Evolutionary conservation across 1,140 invertebrate genomes (phyloP).

Genomic region (Glomeris maerens): DNA sequence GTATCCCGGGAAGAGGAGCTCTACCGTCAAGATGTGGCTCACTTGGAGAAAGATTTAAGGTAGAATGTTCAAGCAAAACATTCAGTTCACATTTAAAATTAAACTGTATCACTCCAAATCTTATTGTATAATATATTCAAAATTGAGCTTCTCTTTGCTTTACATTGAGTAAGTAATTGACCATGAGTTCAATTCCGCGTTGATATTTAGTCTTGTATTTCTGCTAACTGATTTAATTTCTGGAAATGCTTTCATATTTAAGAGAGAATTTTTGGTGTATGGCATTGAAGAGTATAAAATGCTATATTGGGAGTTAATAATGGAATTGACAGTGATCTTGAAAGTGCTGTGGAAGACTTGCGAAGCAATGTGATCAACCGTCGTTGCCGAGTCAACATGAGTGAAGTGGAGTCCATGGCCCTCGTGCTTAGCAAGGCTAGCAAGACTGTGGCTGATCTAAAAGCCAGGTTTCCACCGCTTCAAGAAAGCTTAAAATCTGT

Average conservation of each 20-base stretch:
- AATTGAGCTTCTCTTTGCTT: too few relatives aligned
- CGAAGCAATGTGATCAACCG: constrained; percentile 87
- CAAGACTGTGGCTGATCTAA: constrained; percentile 88
- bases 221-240: too few relatives aligned
- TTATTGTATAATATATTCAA: too few relatives aligned
- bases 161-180: too few relatives aligned
- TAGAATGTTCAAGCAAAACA: constrained; percentile 24
- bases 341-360: constrained; percentile 84
- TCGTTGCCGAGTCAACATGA: constrained; percentile 87
- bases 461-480: constrained; percentile 73
- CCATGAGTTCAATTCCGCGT: too few relatives aligned
- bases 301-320: too few relatives aligned
- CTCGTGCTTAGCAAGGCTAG: constrained; percentile 73
- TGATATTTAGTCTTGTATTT: too few relatives aligned
- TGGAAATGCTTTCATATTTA: too few relatives aligned
- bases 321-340: constrained; percentile 59
- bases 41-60: constrained; percentile 79
- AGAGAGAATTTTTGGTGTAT: too few relatives aligned
- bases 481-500: constrained; percentile 78
- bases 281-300: too few relatives aligned
- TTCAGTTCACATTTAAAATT: too few relatives aligned
- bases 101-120: too few relatives aligned
- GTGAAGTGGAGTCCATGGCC: constrained; percentile 91
- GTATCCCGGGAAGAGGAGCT: constrained; percentile 63
- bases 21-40: constrained; percentile 78